A percentile compares a stretch with the other conserved stretches of the same genome.
Evolutionary conservation across 1,140 invertebrate genomes (phyloP).

Genomic region (Euborellia annulipes): DNA sequence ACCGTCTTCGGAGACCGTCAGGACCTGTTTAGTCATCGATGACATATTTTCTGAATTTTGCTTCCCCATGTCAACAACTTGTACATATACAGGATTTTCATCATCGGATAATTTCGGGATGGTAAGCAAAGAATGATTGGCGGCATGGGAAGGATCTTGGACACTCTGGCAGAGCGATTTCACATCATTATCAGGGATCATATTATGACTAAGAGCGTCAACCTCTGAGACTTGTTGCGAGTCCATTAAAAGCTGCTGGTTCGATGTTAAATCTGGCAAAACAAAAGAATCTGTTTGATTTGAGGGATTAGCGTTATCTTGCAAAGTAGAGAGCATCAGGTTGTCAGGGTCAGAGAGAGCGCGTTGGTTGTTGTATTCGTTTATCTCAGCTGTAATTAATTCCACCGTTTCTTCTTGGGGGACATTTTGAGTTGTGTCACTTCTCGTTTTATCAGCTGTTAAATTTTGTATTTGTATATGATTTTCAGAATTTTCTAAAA

Average conservation of each 20-base stretch:
- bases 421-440: neutral
- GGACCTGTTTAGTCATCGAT: constrained; percentile 16
- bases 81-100: constrained; percentile 16
- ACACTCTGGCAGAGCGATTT: no score
- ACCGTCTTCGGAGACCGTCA: constrained; percentile 18
- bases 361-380: constrained; percentile 1
- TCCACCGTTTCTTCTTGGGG: constrained; percentile 13
- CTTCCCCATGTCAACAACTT: constrained; percentile 15
- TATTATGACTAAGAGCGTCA: no score
- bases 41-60: constrained; percentile 3
- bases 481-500: no score
- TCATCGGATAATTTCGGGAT: neutral
- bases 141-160: no score
- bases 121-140: no score
- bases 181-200: no score
- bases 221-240: no score
- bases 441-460: no score
- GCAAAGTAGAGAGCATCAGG: no score
- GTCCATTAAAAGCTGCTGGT: no score
- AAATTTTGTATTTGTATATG: no score
- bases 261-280: no score
- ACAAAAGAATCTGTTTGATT: neutral
- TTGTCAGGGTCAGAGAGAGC: neutral
- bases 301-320: neutral
- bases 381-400: constrained; percentile 14